Evolutionary conservation across 2,888 invertebrate genomes (phyloP), one percentile per base, ranked within the genome.

Genomic region (Tortrix viridana): DNA sequence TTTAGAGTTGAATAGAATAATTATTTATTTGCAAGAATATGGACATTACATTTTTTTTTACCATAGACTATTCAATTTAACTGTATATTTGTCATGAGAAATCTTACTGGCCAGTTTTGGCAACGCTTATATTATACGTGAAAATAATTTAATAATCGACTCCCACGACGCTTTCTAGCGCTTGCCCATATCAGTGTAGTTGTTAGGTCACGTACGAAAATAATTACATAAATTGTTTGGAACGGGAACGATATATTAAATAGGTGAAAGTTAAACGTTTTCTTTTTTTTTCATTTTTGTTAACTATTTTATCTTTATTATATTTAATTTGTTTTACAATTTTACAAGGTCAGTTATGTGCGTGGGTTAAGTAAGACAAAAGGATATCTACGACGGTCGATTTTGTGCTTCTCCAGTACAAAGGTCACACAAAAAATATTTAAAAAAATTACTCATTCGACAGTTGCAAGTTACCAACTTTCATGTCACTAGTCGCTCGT

Each of bases 61-160:
- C 32, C 32, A 32, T 32, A 32, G 32, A 12, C 7, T 32, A 32
- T 9, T 23, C 26, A 32, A 32, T 32, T 32, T 32, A 9, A 12
- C 1, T 16, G 32, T 43, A 43, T 16, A 49, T 49, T 49, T 23
- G 49, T 37, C 50, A 12, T 12, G 50, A 37, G 37, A 50, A 37
- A 50, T 49, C 53, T n/a, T 22, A 57, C 12, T n/a, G 23, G 44
- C 56, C 38, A 26, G 56, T 41, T 53, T 62, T 62, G 50, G 50
- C 46, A 46, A 46, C 19, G 46, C 38, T 38, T 56, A 60, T 50
- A 50, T 38, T 56, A 60, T 50, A 50, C 38, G 50, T 20, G 61
- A 50, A 43, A 61, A 61, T 61, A 56, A 37, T 50, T 55, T 37
- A 49, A 61, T 55, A 50, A 56, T 61, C 22, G 55, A 44, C 61